Evolutionary conservation across 2,888 invertebrate species (phyloP).

Genomic region (Torymus auratus): DNA sequence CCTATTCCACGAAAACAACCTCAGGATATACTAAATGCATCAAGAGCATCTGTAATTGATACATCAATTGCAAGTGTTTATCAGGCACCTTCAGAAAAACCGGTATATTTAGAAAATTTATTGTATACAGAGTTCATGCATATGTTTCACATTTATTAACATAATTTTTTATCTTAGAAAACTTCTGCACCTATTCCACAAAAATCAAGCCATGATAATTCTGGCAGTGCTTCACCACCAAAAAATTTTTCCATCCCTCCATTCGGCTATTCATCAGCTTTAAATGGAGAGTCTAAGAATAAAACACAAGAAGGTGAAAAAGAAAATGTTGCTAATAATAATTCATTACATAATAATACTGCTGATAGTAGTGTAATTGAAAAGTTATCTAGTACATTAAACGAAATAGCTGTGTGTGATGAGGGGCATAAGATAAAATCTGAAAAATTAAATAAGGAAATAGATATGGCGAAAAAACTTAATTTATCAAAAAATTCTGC

Average conservation of each 20-base stretch:
- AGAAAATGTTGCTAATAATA: constrained; percentile 4
- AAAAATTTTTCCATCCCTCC: constrained; percentile 18
- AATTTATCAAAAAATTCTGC: background rate
- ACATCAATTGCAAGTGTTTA: background rate
- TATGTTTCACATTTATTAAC: no score
- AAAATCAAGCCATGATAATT: background rate
- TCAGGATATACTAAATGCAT: background rate
- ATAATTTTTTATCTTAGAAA: no score
- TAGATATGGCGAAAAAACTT: constrained; percentile 4
- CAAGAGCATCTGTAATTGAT: background rate
- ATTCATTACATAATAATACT: background rate
- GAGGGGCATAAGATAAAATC: constrained; percentile 18
- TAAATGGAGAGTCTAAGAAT: constrained; percentile 1
- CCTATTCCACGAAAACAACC: constrained; percentile 3
- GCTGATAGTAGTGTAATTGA: constrained; percentile 10
- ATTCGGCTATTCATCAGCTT: constrained; percentile 42
- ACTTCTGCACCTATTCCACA: background rate
- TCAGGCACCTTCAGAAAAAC: background rate
- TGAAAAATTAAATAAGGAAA: constrained; percentile 18
- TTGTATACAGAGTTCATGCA: no score
- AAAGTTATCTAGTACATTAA: constrained; percentile 32
- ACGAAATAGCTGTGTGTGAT: background rate
- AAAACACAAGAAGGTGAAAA: background rate
- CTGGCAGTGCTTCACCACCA: background rate
- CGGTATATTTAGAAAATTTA: no score